These are phyloP conservation scores for Capromys pilorides DNA, from an alignment of 2,797 vertebrate genomes.

Conservation along the genomic window DNA sequence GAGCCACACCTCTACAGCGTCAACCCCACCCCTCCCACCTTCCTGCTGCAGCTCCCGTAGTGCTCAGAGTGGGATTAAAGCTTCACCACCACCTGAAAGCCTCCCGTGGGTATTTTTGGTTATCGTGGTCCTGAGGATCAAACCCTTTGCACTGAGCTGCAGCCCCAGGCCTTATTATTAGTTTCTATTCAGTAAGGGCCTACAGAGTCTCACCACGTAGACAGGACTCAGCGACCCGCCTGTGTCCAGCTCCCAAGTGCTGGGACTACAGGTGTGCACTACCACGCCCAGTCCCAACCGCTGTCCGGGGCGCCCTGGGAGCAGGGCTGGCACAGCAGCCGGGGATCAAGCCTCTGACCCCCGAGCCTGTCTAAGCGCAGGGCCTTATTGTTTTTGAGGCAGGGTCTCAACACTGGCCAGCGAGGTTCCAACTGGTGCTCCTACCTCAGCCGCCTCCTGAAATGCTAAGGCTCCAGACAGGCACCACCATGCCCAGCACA, in stretches of 20 bases:
- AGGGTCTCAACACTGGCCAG: neutral
- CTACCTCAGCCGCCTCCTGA: neutral
- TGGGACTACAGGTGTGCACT: no score
- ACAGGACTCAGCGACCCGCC: no score
- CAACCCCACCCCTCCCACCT: neutral
- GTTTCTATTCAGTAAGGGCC: no score
- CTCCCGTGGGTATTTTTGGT: neutral
- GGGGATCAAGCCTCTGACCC: no score
- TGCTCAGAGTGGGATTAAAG: slow-evolving; percentile 66
- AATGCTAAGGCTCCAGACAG: neutral
- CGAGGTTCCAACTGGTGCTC: neutral
- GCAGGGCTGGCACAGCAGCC: no score
- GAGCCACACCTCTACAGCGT: neutral
- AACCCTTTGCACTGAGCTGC: neutral
- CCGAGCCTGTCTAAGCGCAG: no score
- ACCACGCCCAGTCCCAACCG: no score
- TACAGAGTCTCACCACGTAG: no score
- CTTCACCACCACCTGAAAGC: neutral
- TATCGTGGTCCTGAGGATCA: neutral
- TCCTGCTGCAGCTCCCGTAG: slow-evolving; percentile 67
- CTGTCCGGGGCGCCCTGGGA: no score
- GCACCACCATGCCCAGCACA: neutral
- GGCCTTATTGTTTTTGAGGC: no score
- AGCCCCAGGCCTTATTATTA: neutral
- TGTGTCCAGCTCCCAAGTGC: no score